Base-by-base conservation (phyloP, 2,113 vertebrate genomes). In the Dasypus novemcinctus region DNA sequence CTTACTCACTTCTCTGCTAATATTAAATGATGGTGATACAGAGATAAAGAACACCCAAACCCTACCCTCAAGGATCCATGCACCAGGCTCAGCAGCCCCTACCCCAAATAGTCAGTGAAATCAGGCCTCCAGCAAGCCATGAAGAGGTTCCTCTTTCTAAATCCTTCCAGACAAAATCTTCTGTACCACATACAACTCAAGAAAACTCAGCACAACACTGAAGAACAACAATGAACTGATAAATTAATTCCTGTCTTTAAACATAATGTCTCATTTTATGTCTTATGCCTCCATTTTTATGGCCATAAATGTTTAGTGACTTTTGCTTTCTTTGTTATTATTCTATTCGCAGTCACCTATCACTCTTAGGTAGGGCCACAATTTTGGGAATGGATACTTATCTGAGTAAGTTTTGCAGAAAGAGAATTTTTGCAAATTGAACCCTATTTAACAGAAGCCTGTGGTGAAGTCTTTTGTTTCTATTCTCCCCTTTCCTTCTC, bases 331-430 rank as follows among this genome's bases (percentile, higher is more conserved):
- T 2, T 96, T 91, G 63, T 20, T 64, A 69, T 75, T 75, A 66
- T 72, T 72, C 29, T 29, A 83, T 11, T 75, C 74, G 79, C 25
- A 11, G 27, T 78, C 31, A 90, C 54, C 13, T 87, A 63, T 68
- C 68, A 66, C 36, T 82, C 52, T 57, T 15, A 76, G 49, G 21
- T 75, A 36, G 25, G 3, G 36, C 38, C 31, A 87, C 31, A 94
- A 57, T 82, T 92, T 87, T 92, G 18, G 69, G 33, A 79, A 72
- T 68, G 52, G 27, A 76, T 63, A 84, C 18, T 46, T 20, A 61
- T 54, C 63, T 87, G 33, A 78, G 54, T 93, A 87, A 92, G 52
- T 74, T 71, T 92, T 90, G 23, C 23, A 74, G 93, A 43, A 89
- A 64, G 43, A 78, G 74, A 15, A 20, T 18, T 90, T 96, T 91